Conservation (phyloP, 2,113 vertebrate species). For the Candoia aspera region DNA sequence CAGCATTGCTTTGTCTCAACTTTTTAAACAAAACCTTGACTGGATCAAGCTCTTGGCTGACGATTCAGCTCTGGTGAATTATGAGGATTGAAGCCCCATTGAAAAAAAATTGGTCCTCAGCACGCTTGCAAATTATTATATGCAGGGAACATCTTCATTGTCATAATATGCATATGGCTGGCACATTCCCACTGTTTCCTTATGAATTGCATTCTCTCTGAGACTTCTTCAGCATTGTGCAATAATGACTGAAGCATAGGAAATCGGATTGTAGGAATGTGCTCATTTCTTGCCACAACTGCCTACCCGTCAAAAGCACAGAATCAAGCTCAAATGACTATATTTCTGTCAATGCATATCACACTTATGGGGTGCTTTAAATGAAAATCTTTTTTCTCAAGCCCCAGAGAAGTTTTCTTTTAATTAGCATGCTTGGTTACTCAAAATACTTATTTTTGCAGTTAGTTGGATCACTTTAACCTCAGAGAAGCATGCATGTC, state of each 20-base stretch:
- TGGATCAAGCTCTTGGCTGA: conserved; percentile 22
- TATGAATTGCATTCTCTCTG: background rate
- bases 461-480: background rate
- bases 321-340: background rate
- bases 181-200: background rate
- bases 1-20: conserved; percentile 51
- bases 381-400: background rate
- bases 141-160: background rate
- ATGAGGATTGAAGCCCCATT: background rate
- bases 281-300: background rate
- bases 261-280: background rate
- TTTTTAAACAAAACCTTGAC: conserved; percentile 36
- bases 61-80: background rate
- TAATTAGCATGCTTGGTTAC: background rate
- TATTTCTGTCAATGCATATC: background rate
- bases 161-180: background rate
- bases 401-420: background rate
- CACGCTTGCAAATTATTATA: conserved; percentile 17
- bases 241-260: background rate
- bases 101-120: conserved; percentile 29
- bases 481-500: background rate
- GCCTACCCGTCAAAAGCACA: background rate
- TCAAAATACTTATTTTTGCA: background rate
- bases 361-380: background rate
- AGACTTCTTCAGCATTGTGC: background rate